Evolutionary conservation across 2,113 vertebrate species (phyloP).

Genomic region (Potamarius usumacintae): DNA sequence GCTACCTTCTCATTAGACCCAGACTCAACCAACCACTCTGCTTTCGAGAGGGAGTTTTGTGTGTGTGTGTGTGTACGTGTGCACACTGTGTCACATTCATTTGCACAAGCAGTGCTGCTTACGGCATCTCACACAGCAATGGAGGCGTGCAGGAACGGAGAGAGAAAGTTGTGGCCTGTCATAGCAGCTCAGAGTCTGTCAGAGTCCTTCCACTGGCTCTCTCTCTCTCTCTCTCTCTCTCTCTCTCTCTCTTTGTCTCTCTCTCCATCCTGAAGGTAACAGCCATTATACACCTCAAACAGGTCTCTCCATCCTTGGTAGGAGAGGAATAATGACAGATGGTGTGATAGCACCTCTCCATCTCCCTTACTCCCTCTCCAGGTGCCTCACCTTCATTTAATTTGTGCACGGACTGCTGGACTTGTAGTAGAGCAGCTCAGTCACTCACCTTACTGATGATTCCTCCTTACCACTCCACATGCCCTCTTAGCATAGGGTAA

Average conservation of each 20-base stretch:
- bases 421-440: slow-evolving; percentile 36
- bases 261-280: slow-evolving; percentile 45
- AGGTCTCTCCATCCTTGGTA: slow-evolving; percentile 34
- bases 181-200: slow-evolving; percentile 40
- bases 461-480: slow-evolving; percentile 40
- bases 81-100: slow-evolving; percentile 33
- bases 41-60: slow-evolving; percentile 24
- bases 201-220: slow-evolving; percentile 27
- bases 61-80: not conserved
- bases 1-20: slow-evolving; percentile 37
- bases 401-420: slow-evolving; percentile 41
- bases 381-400: slow-evolving; percentile 46
- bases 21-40: slow-evolving; percentile 8
- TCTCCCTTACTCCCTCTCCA: not conserved
- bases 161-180: slow-evolving; percentile 41
- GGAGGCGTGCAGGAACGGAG: slow-evolving; percentile 18
- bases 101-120: slow-evolving; percentile 19
- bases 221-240: not conserved
- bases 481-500: slow-evolving; percentile 50
- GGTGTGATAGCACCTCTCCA: slow-evolving; percentile 51
- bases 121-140: slow-evolving; percentile 15
- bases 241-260: slow-evolving; percentile 12
- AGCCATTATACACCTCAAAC: slow-evolving; percentile 50
- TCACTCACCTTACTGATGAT: slow-evolving; percentile 47
- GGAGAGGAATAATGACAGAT: slow-evolving; percentile 45